These are phyloP conservation scores for Lepeophtheirus salmonis DNA, from an alignment of 1,140 invertebrate genomes.

Conservation along the genomic window DNA sequence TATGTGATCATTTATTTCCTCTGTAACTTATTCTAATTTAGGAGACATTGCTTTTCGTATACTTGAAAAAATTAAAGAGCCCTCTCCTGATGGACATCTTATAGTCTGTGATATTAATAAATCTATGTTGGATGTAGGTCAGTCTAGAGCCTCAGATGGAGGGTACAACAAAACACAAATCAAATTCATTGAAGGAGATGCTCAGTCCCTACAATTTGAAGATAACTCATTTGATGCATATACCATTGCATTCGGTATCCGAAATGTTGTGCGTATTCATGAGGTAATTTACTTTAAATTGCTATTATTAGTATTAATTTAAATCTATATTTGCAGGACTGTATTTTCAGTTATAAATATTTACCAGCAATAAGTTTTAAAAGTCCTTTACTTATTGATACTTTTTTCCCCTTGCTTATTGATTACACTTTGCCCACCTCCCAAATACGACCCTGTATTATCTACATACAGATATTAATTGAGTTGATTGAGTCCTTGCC, in stretches of 20 bases:
- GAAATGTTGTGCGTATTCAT: constrained; percentile 85
- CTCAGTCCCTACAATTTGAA: constrained; percentile 61
- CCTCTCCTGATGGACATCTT: constrained; percentile 36
- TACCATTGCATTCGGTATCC: constrained; percentile 92
- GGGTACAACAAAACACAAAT: constrained; percentile 37
- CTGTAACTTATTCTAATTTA: constrained; percentile 22
- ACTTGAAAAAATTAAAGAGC: constrained; percentile 40
- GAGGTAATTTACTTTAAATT: too few species aligned
- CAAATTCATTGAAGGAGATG: constrained; percentile 69
- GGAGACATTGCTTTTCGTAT: constrained; percentile 77
- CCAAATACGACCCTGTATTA: too few species aligned
- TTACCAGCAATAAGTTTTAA: too few species aligned
- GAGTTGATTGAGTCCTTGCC: too few species aligned
- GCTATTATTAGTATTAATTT: too few species aligned
- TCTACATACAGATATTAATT: too few species aligned
- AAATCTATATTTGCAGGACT: too few species aligned
- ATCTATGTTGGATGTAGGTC: constrained; percentile 82
- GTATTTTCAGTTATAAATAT: too few species aligned
- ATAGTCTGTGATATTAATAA: constrained; percentile 86
- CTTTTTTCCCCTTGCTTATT: too few species aligned
- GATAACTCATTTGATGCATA: constrained; percentile 72
- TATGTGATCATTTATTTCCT: not conserved
- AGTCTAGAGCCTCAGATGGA: constrained; percentile 42
- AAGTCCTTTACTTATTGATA: too few species aligned
- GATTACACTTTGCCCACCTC: too few species aligned